Base-by-base conservation (phyloP, 2,797 vertebrate genomes). In the Coendou prehensilis region DNA sequence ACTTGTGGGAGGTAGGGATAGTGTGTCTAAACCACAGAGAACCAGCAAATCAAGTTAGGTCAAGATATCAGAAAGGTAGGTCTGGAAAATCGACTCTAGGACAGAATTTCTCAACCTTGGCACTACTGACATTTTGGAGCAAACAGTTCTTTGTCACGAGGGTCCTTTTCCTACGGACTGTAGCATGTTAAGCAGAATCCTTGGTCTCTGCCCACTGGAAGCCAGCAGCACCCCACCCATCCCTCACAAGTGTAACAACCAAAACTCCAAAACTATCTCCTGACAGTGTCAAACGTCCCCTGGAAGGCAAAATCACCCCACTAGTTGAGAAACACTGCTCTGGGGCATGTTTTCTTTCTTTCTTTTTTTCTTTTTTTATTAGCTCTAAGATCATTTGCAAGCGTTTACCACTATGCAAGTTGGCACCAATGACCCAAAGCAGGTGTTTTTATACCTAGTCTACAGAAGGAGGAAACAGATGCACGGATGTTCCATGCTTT, bases 391-490 rank as follows among this genome's bases (percentile, higher is more conserved):
- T n/a, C 52, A 18, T 37, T 18, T 45, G 45, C 73, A 63, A 71
- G 33, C 50, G 52, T 37, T 59, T 37, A 37, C 20, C 45, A 37
- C 33, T 81, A 61, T 64, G 26, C 8, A 33, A 23, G 23, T 54
- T 47, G 22, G 63, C 57, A 82, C 23, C 76, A 64, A 13, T 30
- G 82, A 57, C 61, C 79, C 23, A 1, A 41, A 73, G 67, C 82
- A 82, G 63, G 90, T 80, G 50, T 94, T 95, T 93, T 88, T 79
- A 86, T 75, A 94, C 54, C 87, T 88, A 5, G 9, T 84, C 69
- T 71, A 33, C 75, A 50, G 47, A 10, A 91, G 92, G 75, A 95
- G 96, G 92, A 93, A 92, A 81, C 80, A 93, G 92, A 89, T 9
- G 6, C 89, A 87, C 89, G 81, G 86, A 64, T 78, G 88, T 71